phyloP scores from a whole-genome alignment of 2,797 vertebrate species.

The Bucorvus abyssinicus region DNA sequence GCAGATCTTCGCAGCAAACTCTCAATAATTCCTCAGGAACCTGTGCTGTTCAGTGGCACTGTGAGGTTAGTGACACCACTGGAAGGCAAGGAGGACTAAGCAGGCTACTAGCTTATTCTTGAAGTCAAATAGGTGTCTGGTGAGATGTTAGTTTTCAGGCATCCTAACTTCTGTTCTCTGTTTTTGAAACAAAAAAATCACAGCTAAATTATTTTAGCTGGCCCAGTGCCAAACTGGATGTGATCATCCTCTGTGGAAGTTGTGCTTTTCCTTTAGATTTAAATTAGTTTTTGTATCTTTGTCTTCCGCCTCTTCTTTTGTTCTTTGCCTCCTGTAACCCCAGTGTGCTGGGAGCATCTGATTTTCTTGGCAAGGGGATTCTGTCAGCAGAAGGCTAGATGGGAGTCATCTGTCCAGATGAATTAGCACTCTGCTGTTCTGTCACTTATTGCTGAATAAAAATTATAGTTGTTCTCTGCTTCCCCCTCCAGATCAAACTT shows the following conservation, averaged over 20 bases:
- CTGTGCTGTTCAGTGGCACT: constrained; percentile 90
- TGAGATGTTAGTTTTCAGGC: background rate
- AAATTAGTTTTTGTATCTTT: background rate
- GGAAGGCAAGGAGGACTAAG: background rate
- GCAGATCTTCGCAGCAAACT: constrained; percentile 92
- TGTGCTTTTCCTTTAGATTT: background rate
- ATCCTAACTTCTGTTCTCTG: background rate
- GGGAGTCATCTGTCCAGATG: background rate
- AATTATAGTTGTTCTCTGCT: constrained; percentile 13
- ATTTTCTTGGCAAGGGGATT: background rate
- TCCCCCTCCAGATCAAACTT: constrained; percentile 83
- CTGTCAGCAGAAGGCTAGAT: background rate
- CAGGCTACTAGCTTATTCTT: background rate
- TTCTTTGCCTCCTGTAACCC: background rate
- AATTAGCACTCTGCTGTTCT: background rate
- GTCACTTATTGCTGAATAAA: background rate
- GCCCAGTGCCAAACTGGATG: background rate
- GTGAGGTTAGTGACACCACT: constrained; percentile 80
- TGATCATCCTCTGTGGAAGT: background rate
- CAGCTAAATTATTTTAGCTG: background rate
- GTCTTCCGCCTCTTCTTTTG: background rate
- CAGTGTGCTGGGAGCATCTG: background rate
- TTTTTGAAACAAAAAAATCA: background rate
- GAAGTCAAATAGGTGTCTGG: background rate
- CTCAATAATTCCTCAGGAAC: constrained; percentile 94